Conservation (phyloP, 1,140 invertebrate genomes). For the Leptinotarsa lineolata region DNA sequence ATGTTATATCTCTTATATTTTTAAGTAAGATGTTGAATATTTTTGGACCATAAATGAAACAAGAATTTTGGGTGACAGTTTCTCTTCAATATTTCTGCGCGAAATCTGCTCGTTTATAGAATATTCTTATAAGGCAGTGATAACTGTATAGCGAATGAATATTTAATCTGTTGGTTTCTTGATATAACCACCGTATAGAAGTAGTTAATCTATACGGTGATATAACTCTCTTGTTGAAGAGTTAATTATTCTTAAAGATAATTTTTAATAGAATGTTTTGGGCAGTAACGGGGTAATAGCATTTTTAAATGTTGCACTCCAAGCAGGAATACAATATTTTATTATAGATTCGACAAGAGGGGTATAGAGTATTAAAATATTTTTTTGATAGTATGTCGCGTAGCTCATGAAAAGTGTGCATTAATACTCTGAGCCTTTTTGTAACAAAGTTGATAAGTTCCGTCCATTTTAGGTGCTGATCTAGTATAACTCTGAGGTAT, state of each 20-base stretch:
- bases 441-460: too few relatives aligned
- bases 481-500: too few relatives aligned
- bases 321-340: conserved; percentile 26
- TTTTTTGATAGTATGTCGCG: conserved; percentile 23
- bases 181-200: too few relatives aligned
- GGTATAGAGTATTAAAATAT: conserved; percentile 18
- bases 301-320: conserved; percentile 20
- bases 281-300: conserved; percentile 19
- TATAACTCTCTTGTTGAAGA: conserved; percentile 11
- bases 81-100: conserved; percentile 13
- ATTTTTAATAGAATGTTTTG: conserved; percentile 15
- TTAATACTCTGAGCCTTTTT: too few relatives aligned
- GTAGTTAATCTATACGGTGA: too few relatives aligned
- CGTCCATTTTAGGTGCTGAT: too few relatives aligned
- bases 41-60: conserved; percentile 16
- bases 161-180: conserved; percentile 1
- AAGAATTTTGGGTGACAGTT: conserved; percentile 20
- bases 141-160: conserved; percentile 1
- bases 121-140: conserved; percentile 12
- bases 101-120: not conserved
- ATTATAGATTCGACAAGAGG: conserved; percentile 21
- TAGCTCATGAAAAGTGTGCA: too few relatives aligned
- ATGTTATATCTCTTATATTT: conserved; percentile 19
- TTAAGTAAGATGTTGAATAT: conserved; percentile 18
- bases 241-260: not conserved